A percentile compares a stretch with the other conserved stretches of the same genome.
These are phyloP conservation scores for Sebastes baramenuke DNA, from an alignment of 2,797 vertebrate genomes.

Conservation along the genomic window DNA sequence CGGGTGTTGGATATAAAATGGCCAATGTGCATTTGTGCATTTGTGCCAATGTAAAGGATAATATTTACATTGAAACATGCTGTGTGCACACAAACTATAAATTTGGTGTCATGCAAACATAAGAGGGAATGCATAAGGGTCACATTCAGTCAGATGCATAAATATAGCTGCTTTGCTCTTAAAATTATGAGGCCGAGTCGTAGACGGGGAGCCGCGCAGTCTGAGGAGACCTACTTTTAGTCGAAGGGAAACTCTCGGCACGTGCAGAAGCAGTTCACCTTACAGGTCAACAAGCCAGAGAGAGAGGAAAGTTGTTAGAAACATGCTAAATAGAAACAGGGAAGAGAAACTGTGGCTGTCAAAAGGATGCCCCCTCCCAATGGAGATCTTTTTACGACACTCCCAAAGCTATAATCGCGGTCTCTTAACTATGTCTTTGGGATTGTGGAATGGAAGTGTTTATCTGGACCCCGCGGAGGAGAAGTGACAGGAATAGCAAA, in stretches of 20 bases:
- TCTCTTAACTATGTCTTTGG: slow-evolving; percentile 76
- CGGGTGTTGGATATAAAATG: neutral
- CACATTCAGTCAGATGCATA: slow-evolving; percentile 25
- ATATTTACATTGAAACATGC: slow-evolving; percentile 8
- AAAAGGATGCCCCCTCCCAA: slow-evolving; percentile 56
- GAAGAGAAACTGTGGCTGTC: slow-evolving; percentile 59
- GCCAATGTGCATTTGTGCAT: too few relatives aligned
- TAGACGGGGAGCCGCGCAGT: slow-evolving; percentile 59
- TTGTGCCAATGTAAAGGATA: neutral
- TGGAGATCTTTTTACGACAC: slow-evolving; percentile 77
- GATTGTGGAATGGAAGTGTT: slow-evolving; percentile 80
- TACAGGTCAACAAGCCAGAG: slow-evolving; percentile 59
- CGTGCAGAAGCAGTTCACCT: slow-evolving; percentile 66
- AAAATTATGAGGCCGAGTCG: slow-evolving; percentile 26
- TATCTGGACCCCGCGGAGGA: slow-evolving; percentile 66
- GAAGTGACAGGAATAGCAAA: slow-evolving; percentile 76
- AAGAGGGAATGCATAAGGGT: slow-evolving; percentile 8
- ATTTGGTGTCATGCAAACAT: slow-evolving; percentile 26
- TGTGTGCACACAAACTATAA: slow-evolving; percentile 6
- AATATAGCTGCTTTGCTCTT: slow-evolving; percentile 35
- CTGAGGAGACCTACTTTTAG: slow-evolving; percentile 54
- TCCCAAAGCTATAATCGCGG: slow-evolving; percentile 79
- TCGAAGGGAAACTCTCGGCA: slow-evolving; percentile 53
- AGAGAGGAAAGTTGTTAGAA: slow-evolving; percentile 61
- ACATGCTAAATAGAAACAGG: slow-evolving; percentile 63